Base-by-base conservation (phyloP, 2,888 invertebrate species). In the Flexamia atlantica region DNA sequence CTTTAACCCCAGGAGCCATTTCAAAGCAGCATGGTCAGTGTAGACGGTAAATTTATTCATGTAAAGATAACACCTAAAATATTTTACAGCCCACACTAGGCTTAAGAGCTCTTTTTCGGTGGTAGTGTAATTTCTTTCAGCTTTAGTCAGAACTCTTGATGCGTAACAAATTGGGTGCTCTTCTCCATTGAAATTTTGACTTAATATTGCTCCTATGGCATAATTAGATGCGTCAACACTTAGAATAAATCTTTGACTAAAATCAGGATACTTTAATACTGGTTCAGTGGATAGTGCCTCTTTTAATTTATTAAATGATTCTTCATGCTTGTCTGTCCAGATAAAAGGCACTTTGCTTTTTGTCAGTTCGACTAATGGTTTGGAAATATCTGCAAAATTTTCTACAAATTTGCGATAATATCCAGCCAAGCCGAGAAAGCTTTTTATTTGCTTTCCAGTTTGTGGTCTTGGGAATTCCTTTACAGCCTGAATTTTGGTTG, bases 131-230 rank as follows among this genome's bases (percentile, higher is more conserved):
- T 87, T 87, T 70, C 70, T n/a, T 84, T 87, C 89, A 4, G 87
- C 85, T 80, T 85, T 85, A 82, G 88, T 89, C 28, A 89, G 79
- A 14, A 87, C 87, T 70, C 88, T 84, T 10, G 87, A 87, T 7
- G 88, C 88, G 82, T 88, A 89, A 17, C 88, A 88, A n/a, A 89
- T 87, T 4, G 89, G 89, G 25, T 87, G 84, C 42, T 90, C 89
- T 72, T 88, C 86, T 0, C 86, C 87, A 76, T 89, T 89, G 10
- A 32, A 50, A 17, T 60, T 36, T 81, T 86, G 85, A 0, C 88
- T 87, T 1, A 89, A 83, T 10, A 89, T 87, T 7, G 87, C 86
- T 40, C 88, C 88, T 32, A 88, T 87, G 4, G 88, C 89, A 83
- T 82, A 87, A 57, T 86, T 87, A 36, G 86, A 87, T 23, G 87